A percentile compares a stretch with the other conserved stretches of the same genome.
phyloP scores from a whole-genome alignment of 2,888 invertebrate species.

The Blastobasis lacticolella region DNA sequence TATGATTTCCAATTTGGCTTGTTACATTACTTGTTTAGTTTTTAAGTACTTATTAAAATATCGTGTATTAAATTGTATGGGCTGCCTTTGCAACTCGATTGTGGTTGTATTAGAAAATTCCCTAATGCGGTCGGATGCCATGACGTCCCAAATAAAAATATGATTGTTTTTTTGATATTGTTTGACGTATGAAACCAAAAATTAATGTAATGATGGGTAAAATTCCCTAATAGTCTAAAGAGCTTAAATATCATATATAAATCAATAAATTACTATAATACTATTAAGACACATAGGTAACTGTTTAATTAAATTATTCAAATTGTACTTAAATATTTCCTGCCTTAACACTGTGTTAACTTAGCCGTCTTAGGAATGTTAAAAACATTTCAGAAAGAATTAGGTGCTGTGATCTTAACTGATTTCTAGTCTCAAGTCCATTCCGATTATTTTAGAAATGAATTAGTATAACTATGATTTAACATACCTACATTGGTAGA shows the following conservation, averaged over 20 bases:
- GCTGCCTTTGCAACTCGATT: too few species aligned
- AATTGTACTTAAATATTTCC: slow-evolving; percentile 41
- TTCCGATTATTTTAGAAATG: slow-evolving; percentile 29
- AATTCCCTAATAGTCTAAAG: slow-evolving; percentile 2
- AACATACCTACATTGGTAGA: too few species aligned
- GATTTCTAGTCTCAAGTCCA: slow-evolving; percentile 52
- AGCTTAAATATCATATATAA: slow-evolving; percentile 14
- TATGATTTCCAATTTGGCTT: too few species aligned
- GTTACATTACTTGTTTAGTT: too few species aligned
- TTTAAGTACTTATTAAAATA: too few species aligned
- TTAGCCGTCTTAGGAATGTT: slow-evolving; percentile 49
- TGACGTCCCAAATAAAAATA: too few species aligned
- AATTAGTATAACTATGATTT: too few species aligned
- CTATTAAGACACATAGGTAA: neutral
- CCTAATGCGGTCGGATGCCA: too few species aligned
- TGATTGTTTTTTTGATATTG: too few species aligned
- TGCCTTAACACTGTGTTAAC: slow-evolving; percentile 51
- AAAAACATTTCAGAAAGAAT: slow-evolving; percentile 44
- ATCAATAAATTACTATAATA: slow-evolving; percentile 12
- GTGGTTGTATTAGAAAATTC: too few species aligned
- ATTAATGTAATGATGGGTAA: slow-evolving; percentile 2
- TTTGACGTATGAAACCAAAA: neutral
- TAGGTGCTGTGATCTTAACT: slow-evolving; percentile 56
- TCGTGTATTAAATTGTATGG: too few species aligned
- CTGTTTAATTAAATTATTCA: slow-evolving; percentile 22